phyloP scores from a whole-genome alignment of 2,888 invertebrate genomes.

The Hydroisotoma schaefferi region DNA sequence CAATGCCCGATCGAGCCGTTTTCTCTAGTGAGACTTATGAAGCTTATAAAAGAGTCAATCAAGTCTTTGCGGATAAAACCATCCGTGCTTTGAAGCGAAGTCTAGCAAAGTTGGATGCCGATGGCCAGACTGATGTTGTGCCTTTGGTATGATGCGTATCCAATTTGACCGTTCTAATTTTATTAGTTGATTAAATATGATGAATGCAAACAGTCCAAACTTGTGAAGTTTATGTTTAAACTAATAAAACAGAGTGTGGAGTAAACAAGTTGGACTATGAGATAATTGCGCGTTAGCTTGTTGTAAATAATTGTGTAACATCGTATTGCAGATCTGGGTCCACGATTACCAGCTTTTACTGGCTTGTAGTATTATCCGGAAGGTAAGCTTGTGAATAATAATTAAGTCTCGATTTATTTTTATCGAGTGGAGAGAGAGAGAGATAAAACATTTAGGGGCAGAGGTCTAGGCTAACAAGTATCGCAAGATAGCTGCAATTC shows the following conservation, averaged over 20 bases:
- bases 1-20: slow-evolving; percentile 53
- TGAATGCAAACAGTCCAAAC: too few relatives aligned
- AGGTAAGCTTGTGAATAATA: slow-evolving; percentile 46
- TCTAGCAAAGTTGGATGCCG: slow-evolving; percentile 50
- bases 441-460: neutral
- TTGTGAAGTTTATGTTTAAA: too few relatives aligned
- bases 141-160: slow-evolving; percentile 50
- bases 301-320: neutral
- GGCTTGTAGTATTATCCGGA: slow-evolving; percentile 55
- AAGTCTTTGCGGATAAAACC: slow-evolving; percentile 52
- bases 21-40: slow-evolving; percentile 53
- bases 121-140: slow-evolving; percentile 50
- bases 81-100: slow-evolving; percentile 51
- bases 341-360: slow-evolving; percentile 58
- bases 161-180: too few relatives aligned
- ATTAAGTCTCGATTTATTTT: neutral
- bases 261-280: too few relatives aligned
- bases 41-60: slow-evolving; percentile 53
- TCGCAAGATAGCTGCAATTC: too few relatives aligned
- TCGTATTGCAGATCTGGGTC: slow-evolving; percentile 54
- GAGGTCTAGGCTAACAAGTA: slow-evolving; percentile 10
- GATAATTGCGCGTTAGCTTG: too few relatives aligned
- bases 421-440: neutral
- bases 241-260: too few relatives aligned
- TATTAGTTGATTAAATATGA: too few relatives aligned